Evolutionary conservation across 2,888 invertebrate species (phyloP), one percentile per base, ranked within the genome.

Genomic region (Gryllus longicercus): DNA sequence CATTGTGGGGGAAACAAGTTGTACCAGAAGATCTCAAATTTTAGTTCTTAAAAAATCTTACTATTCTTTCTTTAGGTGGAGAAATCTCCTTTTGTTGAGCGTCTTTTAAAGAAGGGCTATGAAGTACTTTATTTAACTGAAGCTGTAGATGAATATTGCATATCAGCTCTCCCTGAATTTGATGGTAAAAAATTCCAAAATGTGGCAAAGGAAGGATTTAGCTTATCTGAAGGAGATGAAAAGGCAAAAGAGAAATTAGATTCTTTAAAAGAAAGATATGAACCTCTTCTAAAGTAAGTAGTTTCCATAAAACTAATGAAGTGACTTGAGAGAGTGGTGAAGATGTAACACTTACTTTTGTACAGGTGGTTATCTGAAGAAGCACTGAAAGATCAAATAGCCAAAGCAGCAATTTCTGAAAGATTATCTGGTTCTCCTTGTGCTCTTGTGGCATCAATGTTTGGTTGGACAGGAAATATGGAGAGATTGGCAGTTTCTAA

Each of bases 391-490:
- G 94, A 95, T 82, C 90, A 90, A 85, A 92, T 95, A 83, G 89
- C 92, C 81, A 96, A 95, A 87, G 96, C 95, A 2, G 89, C 91
- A 79, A 90, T 98, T 49, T 98, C 98, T 3, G 95, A 97, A 84
- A 91, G 98, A 81, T 90, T 99, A 81, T 92, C 93, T 82, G 94
- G 93, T 85, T 98, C 98, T 11, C 99, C 99, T 0, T 98, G 97
- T 87, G 99, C 98, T 79, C 90, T 99, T 79, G 97, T 98, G 78
- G 99, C 99, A 83, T 95, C 96, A 82, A 94, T 95, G 90, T 99
- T 97, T 88, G 98, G 98, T 84, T 99, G 98, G 98, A 98, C 98
- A 84, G 99, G 98, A 85, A 99, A 99, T 88, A 99, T 99, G 99
- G 99, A 99, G 89, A 91, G 99, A 78, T 91, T 99, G 83, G 97